Evolutionary conservation across 2,113 vertebrate genomes (phyloP), one percentile per base, ranked within the genome.

Genomic region (Marcusenius ussheri): DNA sequence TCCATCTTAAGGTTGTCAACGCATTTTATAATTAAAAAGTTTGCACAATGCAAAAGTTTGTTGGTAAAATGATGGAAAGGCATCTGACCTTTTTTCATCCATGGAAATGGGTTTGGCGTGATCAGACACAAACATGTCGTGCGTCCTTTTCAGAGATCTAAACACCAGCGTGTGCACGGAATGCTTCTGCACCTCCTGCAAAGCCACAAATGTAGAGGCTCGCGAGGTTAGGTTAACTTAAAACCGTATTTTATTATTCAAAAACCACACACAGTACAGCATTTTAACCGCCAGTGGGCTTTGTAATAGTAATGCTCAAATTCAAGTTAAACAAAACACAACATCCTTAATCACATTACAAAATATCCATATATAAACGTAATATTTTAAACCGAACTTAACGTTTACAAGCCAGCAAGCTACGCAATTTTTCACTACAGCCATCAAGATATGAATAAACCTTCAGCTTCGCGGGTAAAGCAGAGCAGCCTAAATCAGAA

Each of bases 121-220:
- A 93, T 99, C 98, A 88, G 97, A 96, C 92, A 99, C 98, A 95
- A 99, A 99, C 98, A 99, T 99, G 86, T 99, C 98, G 93, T 99
- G 98, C 3, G 97, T 99, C 93, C 98, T 97, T 92, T 99, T 99
- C 88, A 99, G 94, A n/a, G 98, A 99, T 27, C 98, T 97, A 96
- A 99, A 99, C 91, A 99, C 98, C 93, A 99, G 95, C 0, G 98
- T 99, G 94, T 99, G 98, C 91, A 99, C 98, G 39, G 98, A 99
- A 92, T 99, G 98, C 90, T 99, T 99, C 15, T 99, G 98, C 27
- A 99, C 98, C 77, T 99, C 98, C 98, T 99, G 93, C 45, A 92
- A 89, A 31, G 24, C 19, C 27, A 50, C 86, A 88, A 53, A 88
- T 27, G 5, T 39, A 85, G 49, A 35, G 6, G 9, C 15, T 45